Base-by-base conservation (phyloP, 2,797 vertebrate genomes). In the Picus viridis region DNA sequence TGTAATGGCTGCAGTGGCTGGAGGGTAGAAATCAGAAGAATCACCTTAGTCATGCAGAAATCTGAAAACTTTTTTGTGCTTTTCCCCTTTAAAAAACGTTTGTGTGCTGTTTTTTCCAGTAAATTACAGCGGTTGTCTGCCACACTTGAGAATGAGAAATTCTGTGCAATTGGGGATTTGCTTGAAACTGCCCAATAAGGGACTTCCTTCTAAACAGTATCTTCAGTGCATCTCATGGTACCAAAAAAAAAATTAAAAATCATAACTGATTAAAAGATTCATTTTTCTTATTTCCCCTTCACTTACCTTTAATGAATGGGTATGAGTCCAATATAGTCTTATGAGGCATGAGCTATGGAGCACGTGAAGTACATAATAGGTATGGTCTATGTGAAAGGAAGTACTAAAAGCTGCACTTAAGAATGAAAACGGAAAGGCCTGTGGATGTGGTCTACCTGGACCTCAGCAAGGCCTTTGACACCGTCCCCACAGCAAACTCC, bases 201-300 rank as follows among this genome's bases (percentile, higher is more conserved):
- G 7, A 9, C 3, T 39, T 64, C 56, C 26, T 7, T 3, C 10
- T 16, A 30, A 39, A 2, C 4, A 22, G 0, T 20, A 19, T 27
- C 5, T 15, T 26, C n/a, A 70, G 63, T 1, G 1, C 43, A 5
- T 58, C 7, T 27, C 16, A 34, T 4, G 4, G 13, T 36, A 26
- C 39, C 36, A 11, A 67, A 57, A 24, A 24, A 9, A 53, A 41
- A 53, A 6, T 12, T 5, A 51, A 41, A 61, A 2, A 7, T 26
- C 3, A 1, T 49, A 34, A 67, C 23, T 43, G 22, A 59, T 72
- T 73, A 57, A 43, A 67, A 3, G 36, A 9, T 45, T 29, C 16
- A 2, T 5, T 57, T 64, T 78, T 51, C 32, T 20, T 5, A 11
- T 83, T 93, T 81, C 30, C 8, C 6, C 3, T 56, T 73, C 27